Evolutionary conservation across 2,888 invertebrate species (phyloP).

Genomic region (Dasypogon diadema): DNA sequence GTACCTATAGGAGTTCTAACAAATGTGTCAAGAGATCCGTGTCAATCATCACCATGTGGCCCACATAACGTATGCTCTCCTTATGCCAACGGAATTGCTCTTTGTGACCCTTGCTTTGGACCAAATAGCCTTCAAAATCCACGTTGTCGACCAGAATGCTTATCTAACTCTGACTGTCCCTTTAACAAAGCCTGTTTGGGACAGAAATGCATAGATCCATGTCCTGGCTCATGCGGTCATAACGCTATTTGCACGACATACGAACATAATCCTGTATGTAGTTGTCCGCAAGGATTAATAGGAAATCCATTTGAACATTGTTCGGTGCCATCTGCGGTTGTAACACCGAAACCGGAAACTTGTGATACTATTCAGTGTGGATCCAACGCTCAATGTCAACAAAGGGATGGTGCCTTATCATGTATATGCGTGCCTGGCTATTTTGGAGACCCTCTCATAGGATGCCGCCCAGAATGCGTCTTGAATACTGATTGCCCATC

Average conservation of each 20-base stretch:
- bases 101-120: slow-evolving; percentile 83
- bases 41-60: slow-evolving; percentile 83
- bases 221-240: slow-evolving; percentile 83
- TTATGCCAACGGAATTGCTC: slow-evolving; percentile 80
- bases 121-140: slow-evolving; percentile 77
- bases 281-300: slow-evolving; percentile 75
- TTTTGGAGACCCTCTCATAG: slow-evolving; percentile 83
- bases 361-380: slow-evolving; percentile 81
- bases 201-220: slow-evolving; percentile 81
- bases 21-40: slow-evolving; percentile 77
- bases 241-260: slow-evolving; percentile 79
- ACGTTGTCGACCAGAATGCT: slow-evolving; percentile 84
- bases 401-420: slow-evolving; percentile 74
- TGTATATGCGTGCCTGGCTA: slow-evolving; percentile 82
- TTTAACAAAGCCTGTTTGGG: slow-evolving; percentile 82
- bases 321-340: slow-evolving; percentile 69
- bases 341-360: slow-evolving; percentile 67
- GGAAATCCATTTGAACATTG: slow-evolving; percentile 87
- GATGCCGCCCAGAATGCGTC: slow-evolving; percentile 85
- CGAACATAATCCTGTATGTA: slow-evolving; percentile 80
- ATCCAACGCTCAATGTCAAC: slow-evolving; percentile 78
- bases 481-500: slow-evolving; percentile 82
- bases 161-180: slow-evolving; percentile 83
- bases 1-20: slow-evolving; percentile 71
- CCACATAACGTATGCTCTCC: slow-evolving; percentile 76